Base-by-base conservation (phyloP, 2,113 vertebrate species). In the Chlorocebus sabaeus region DNA sequence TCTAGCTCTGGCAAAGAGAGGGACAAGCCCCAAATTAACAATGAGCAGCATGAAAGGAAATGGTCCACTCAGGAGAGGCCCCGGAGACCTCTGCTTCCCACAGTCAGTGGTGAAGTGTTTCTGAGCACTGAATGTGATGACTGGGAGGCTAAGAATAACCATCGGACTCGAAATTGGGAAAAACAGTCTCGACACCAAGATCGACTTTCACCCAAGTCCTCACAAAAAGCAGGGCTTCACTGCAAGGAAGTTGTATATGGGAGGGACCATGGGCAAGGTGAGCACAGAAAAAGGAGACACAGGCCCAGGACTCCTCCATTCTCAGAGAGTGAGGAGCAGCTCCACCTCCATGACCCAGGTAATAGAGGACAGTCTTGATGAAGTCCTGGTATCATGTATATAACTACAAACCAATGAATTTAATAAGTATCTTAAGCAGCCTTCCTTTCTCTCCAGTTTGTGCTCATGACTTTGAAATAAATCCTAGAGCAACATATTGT, bases 321-420 rank as follows among this genome's bases (percentile, higher is more conserved):
- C 64, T 97, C 93, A 18, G 97, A 98, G 67, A 43, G 85, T 48
- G 96, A 98, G 94, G 97, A 97, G 57, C 89, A 8, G 91, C 96
- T 95, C 55, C 89, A 89, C 91, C 97, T 61, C 83, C 96, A 12
- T 73, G 98, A 99, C 72, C 91, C 99, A 99, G 99, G 99, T 99
- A 99, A 99, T 98, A 68, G 81, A 95, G 82, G 85, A 18, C 1
- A 18, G 45, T n/a, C 6, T 35, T 7, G 0, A 30, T n/a, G 14
- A 93, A 89, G 40, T 59, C 78, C 55, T 50, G 14, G 32, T 92
- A 5, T 43, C 25, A 0, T 23, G 27, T 84, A 8, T 59, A 0
- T 57, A 18, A 9, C 0, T 87, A 38, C 38, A 87, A 50, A 48
- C 30, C 5, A 8, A 2, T 91, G 22, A 67, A 14, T 81, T 82